Evolutionary conservation across 2,888 invertebrate genomes (phyloP).

Genomic region (Belgica antarctica): DNA sequence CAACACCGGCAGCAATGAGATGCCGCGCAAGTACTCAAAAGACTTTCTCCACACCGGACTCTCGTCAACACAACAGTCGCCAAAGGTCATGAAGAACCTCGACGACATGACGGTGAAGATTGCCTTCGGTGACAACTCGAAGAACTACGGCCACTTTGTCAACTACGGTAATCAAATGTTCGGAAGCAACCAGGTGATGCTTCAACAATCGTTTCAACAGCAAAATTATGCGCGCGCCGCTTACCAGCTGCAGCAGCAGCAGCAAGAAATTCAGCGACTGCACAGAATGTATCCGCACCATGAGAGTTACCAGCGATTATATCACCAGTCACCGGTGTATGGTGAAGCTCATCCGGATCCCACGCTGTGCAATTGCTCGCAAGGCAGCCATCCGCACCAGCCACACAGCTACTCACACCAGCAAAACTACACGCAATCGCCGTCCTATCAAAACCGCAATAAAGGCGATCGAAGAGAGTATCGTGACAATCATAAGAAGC

Average conservation of each 20-base stretch:
- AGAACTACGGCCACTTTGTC: conserved; percentile 4
- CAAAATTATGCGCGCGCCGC: conserved; percentile 2
- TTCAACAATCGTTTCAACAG: conserved; percentile 7
- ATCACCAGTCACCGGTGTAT: background rate
- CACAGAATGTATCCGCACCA: conserved; percentile 22
- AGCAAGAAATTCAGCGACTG: background rate
- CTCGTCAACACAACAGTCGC: background rate
- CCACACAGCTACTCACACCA: background rate
- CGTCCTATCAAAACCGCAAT: background rate
- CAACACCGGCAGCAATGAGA: background rate
- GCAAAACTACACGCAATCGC: background rate
- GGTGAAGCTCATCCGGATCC: no score
- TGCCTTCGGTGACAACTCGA: conserved; percentile 23
- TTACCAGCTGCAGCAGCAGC: background rate
- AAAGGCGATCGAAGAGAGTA: background rate
- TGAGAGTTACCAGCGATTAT: background rate
- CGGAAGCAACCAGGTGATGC: no score
- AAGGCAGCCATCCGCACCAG: background rate
- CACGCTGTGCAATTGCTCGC: background rate
- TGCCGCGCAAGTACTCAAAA: background rate
- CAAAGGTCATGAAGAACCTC: background rate
- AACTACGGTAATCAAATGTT: conserved; percentile 23
- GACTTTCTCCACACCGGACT: background rate
- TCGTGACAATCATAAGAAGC: background rate
- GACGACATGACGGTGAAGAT: conserved; percentile 13